Conservation (phyloP, 2,888 invertebrate genomes). For the Cheilosia scutellata region DNA sequence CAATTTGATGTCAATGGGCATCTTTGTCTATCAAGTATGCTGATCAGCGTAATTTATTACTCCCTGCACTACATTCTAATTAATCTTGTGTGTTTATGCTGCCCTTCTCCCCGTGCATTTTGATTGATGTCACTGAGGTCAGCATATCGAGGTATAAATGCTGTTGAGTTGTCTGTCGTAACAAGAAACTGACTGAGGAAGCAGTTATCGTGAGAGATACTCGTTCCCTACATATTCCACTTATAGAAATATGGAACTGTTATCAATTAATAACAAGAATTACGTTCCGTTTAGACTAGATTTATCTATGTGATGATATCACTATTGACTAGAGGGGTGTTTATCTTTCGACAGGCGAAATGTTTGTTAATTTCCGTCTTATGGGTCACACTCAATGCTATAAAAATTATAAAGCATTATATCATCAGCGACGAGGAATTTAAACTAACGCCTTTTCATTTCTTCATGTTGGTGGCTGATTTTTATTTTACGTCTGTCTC, state of each 20-base stretch:
- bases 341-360: constrained; percentile 30
- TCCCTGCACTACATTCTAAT: constrained; percentile 26
- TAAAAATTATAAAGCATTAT: constrained; percentile 18
- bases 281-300: neutral
- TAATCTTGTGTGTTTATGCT: constrained; percentile 19
- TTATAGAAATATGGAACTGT: constrained; percentile 12
- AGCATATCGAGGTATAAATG: constrained; percentile 29
- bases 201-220: constrained; percentile 35
- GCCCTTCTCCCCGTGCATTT: constrained; percentile 19
- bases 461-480: constrained; percentile 1
- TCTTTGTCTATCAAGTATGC: constrained; percentile 16
- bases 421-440: constrained; percentile 34
- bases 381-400: neutral
- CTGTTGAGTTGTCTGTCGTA: constrained; percentile 56
- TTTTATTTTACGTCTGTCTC: neutral
- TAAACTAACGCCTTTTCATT: constrained; percentile 20
- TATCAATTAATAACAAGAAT: constrained; percentile 35
- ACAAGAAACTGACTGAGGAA: constrained; percentile 42
- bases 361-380: neutral
- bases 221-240: constrained; percentile 5
- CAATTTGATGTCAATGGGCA: constrained; percentile 34
- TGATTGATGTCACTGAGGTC: constrained; percentile 68
- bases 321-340: constrained; percentile 10
- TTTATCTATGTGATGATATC: constrained; percentile 66
- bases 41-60: constrained; percentile 26